These are phyloP conservation scores for Pantherophis vulpinus DNA, from an alignment of 2,797 vertebrate genomes.

Conservation along the genomic window DNA sequence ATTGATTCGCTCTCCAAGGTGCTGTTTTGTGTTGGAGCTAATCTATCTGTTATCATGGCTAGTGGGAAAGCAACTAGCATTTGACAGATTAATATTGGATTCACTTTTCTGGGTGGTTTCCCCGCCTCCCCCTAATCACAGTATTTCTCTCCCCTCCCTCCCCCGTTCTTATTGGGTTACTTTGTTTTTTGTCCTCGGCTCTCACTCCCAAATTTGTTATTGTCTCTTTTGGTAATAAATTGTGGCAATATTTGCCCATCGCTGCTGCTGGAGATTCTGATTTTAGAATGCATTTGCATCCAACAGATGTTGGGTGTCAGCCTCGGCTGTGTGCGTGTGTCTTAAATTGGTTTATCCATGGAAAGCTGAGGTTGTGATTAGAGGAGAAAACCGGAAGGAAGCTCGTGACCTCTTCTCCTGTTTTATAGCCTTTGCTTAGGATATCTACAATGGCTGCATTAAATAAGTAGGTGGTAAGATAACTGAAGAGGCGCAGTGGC, in stretches of 20 bases:
- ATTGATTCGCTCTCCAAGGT: not conserved
- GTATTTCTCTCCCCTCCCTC: not conserved
- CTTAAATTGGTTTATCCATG: not conserved
- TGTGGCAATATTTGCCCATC: not conserved
- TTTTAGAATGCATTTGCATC: not conserved
- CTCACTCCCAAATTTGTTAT: not conserved
- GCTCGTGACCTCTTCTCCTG: not conserved
- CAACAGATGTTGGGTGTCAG: not conserved
- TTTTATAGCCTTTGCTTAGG: not conserved
- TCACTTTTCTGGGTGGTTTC: not conserved
- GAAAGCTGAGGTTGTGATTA: not conserved
- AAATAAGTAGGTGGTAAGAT: not conserved
- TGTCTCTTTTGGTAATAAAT: not conserved
- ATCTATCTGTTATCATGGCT: not conserved
- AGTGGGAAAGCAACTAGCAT: conserved; percentile 15
- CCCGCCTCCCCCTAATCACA: not conserved
- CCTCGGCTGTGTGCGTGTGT: accelerated
- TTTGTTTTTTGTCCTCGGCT: not conserved
- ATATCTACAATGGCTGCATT: not conserved
- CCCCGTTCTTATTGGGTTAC: not conserved
- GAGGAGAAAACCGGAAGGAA: not conserved
- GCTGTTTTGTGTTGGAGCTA: conserved; percentile 4
- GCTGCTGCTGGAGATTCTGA: not conserved
- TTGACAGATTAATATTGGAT: conserved; percentile 15
- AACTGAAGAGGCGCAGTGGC: not conserved